Conservation (phyloP, 1,140 invertebrate genomes). For the Adoxophyes honmai region DNA sequence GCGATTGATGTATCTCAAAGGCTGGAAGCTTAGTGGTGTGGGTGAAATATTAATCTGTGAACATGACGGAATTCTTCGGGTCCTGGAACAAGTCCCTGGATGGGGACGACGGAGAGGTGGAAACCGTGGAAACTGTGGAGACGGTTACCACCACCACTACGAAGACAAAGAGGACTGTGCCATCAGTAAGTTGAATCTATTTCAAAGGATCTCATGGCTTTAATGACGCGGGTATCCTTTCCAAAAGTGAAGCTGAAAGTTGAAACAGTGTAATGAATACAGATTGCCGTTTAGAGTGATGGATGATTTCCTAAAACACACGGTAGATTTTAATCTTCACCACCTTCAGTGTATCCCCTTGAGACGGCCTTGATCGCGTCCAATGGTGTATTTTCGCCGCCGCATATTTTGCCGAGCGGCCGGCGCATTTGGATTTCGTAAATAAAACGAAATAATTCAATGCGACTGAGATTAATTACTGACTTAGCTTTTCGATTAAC, state of each 20-base stretch:
- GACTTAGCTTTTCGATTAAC: slow-evolving; percentile 6
- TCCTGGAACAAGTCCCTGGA: slow-evolving; percentile 46
- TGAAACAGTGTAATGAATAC: too few relatives aligned
- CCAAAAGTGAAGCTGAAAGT: too few relatives aligned
- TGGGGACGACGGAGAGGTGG: slow-evolving; percentile 35
- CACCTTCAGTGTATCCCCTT: not conserved
- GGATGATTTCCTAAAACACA: too few relatives aligned
- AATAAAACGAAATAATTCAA: slow-evolving; percentile 20
- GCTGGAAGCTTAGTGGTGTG: slow-evolving; percentile 42
- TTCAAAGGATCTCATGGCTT: too few relatives aligned
- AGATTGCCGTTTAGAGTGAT: too few relatives aligned
- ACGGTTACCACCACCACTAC: slow-evolving; percentile 58
- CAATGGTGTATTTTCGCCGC: slow-evolving; percentile 51
- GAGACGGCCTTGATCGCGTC: slow-evolving; percentile 49
- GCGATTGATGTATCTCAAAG: slow-evolving; percentile 52
- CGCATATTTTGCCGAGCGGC: slow-evolving; percentile 44
- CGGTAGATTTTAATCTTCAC: not conserved
- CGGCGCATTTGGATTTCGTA: slow-evolving; percentile 14
- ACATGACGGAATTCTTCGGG: slow-evolving; percentile 68
- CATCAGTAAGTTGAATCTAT: slow-evolving; percentile 39
- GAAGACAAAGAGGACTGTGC: slow-evolving; percentile 28
- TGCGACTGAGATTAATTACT: slow-evolving; percentile 19
- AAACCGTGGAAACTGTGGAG: slow-evolving; percentile 53
- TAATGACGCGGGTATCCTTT: too few relatives aligned
- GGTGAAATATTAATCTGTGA: slow-evolving; percentile 31